Base-by-base conservation (phyloP, 2,797 vertebrate genomes). In the Manis pentadactyla region DNA sequence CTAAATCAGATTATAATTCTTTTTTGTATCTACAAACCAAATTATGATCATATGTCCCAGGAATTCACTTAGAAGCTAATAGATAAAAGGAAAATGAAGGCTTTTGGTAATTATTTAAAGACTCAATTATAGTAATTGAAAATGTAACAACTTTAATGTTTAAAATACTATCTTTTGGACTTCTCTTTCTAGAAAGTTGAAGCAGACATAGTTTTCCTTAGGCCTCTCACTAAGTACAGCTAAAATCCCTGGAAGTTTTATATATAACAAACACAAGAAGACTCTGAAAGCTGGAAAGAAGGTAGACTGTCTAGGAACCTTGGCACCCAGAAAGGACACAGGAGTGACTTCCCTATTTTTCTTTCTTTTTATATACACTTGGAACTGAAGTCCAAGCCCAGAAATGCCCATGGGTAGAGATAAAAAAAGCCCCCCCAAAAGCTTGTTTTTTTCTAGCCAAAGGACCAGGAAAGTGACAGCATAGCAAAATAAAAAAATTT, bases 1-100 rank as follows among this genome's bases (percentile, higher is more conserved):
- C 46, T 93, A 94, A 95, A 97, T 95, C 49, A 95, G 74, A 91
- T 97, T 95, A 86, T 96, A 92, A 85, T 51, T 92, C 25, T 83
- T 78, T 69, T 96, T 82, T 90, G 64, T 46, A 63, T 87, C 29
- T 85, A 64, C 42, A 97, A 95, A 95, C 69, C 34, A 93, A 93
- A 95, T 93, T 95, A 90, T 84, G 68, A 96, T 64, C 74, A 12
- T 46, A 83, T 78, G 4, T 71, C 53, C 66, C 69, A 95, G 87
- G 88, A 95, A 96, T 94, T 94, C 81, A 93, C 84, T 69, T 91
- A 90, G 87, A 90, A 95, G 73, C 27, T 94, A 96, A 92, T 78
- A 92, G 87, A 21, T 93, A 95, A 94, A 87, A 87, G 15, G 81
- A 90, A 95, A 95, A 4, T 4, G 27, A 94, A 94, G 71, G 8